Conservation (phyloP, 2,113 vertebrate species). For the Python bivittatus region DNA sequence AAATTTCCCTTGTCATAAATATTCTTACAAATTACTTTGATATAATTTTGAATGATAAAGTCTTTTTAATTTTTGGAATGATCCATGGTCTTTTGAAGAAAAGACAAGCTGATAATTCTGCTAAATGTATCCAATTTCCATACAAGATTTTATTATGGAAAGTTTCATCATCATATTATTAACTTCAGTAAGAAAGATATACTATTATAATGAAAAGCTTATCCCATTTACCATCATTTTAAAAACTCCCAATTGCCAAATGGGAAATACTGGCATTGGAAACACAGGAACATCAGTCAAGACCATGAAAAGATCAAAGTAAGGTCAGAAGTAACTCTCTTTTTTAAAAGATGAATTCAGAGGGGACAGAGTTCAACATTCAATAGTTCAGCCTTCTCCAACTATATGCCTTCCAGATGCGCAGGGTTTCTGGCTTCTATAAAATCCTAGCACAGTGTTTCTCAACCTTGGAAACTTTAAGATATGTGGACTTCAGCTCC, state of each 20-base stretch:
- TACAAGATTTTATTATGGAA: not conserved
- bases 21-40: not conserved
- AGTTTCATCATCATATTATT: not conserved
- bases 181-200: not conserved
- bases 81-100: not conserved
- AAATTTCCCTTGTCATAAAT: not conserved
- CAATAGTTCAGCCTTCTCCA: not conserved
- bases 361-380: not conserved
- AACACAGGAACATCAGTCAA: not conserved
- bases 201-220: not conserved
- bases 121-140: not conserved
- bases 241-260: not conserved
- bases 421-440: not conserved
- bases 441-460: not conserved
- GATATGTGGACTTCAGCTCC: too few relatives aligned
- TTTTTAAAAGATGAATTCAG: not conserved
- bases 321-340: not conserved
- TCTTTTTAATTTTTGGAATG: not conserved
- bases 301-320: not conserved
- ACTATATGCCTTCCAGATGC: not conserved
- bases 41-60: not conserved
- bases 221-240: not conserved
- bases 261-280: not conserved
- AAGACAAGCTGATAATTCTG: not conserved
- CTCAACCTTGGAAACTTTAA: too few relatives aligned